Conservation (phyloP, 2,888 invertebrate species). For the Lamellibrachia columna region DNA sequence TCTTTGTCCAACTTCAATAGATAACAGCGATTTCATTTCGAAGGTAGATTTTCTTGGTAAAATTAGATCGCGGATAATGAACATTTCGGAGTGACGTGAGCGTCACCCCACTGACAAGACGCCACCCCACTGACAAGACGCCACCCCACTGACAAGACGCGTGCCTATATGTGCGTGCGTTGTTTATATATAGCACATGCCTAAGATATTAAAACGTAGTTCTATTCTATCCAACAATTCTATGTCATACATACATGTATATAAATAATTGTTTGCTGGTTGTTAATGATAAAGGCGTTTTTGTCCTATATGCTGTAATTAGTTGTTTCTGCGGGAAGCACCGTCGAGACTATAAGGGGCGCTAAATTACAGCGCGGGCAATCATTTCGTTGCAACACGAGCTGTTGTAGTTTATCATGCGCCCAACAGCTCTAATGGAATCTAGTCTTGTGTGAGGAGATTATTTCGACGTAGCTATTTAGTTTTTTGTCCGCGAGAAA, state of each 20-base stretch:
- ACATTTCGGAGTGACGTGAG: neutral
- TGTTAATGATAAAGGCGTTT: neutral
- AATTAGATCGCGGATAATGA: neutral
- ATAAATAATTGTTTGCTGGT: too few relatives aligned
- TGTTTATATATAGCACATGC: too few relatives aligned
- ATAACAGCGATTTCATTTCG: neutral
- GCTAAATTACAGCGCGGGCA: neutral
- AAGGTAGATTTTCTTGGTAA: neutral
- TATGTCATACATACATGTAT: neutral
- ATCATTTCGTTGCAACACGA: neutral
- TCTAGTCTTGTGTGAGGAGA: neutral
- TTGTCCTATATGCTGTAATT: neutral
- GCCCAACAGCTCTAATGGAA: neutral
- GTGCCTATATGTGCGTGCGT: neutral
- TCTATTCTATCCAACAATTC: neutral
- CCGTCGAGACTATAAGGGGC: neutral
- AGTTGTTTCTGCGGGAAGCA: neutral
- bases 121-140: neutral
- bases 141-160: neutral
- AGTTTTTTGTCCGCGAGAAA: neutral
- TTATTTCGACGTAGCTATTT: neutral
- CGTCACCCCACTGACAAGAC: neutral
- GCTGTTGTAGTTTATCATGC: neutral
- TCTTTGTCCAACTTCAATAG: neutral
- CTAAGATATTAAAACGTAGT: neutral